Conservation (phyloP, 1,140 invertebrate species). For the Ceratina japonica region DNA sequence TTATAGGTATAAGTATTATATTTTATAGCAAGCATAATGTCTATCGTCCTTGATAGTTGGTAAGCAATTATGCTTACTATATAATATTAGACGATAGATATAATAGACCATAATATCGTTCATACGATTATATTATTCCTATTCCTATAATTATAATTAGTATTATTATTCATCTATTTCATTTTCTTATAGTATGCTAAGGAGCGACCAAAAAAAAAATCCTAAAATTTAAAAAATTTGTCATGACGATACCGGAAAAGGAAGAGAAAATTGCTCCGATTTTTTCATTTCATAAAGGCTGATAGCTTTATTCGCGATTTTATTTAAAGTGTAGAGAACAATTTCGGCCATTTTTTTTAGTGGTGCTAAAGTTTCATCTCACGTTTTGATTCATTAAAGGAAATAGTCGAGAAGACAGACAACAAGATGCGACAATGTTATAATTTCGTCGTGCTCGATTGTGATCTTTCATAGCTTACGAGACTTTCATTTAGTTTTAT, state of each 20-base stretch:
- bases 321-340: background rate
- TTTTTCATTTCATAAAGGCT: no score
- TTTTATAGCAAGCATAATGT: slow-evolving; percentile 63
- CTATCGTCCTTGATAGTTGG: no score
- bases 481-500: slow-evolving; percentile 61
- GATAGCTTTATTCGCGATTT: background rate
- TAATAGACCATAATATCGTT: no score
- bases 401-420: no score
- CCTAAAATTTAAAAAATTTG: slow-evolving; percentile 4
- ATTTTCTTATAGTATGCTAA: slow-evolving; percentile 54
- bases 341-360: background rate
- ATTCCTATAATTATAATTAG: slow-evolving; percentile 61
- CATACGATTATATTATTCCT: slow-evolving; percentile 35
- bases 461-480: slow-evolving; percentile 55
- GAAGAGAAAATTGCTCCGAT: no score
- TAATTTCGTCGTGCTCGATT: slow-evolving; percentile 37
- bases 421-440: background rate
- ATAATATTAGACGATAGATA: no score
- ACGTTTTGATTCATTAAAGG: no score
- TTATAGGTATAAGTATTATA: slow-evolving; percentile 43
- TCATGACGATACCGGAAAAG: slow-evolving; percentile 19
- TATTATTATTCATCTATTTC: slow-evolving; percentile 65
- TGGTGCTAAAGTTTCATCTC: background rate
- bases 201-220: slow-evolving; percentile 38
- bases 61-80: no score